phyloP scores from a whole-genome alignment of 2,113 vertebrate species.

The Myodes glareolus region DNA sequence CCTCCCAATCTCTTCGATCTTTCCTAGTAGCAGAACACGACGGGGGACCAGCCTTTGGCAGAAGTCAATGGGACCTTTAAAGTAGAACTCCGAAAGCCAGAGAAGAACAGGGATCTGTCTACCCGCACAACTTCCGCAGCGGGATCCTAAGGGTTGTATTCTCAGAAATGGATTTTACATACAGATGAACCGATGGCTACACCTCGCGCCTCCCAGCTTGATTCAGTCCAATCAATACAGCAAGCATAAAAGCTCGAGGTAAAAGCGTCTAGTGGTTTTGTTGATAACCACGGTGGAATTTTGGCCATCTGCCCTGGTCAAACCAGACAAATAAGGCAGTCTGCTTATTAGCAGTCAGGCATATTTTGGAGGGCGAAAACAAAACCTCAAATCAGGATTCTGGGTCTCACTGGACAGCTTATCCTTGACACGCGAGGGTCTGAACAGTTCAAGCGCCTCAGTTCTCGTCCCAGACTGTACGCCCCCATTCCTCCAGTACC shows the following conservation, averaged over 20 bases:
- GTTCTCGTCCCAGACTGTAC: not conserved
- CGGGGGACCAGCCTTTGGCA: slow-evolving; percentile 6
- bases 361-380: slow-evolving; percentile 17
- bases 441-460: not conserved
- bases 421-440: not conserved
- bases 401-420: not conserved
- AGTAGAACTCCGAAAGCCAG: not conserved
- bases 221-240: slow-evolving; percentile 64
- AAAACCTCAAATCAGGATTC: slow-evolving; percentile 20
- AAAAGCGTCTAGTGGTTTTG: slow-evolving; percentile 71
- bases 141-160: slow-evolving; percentile 1
- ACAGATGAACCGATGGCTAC: not conserved
- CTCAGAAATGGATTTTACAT: slow-evolving; percentile 60
- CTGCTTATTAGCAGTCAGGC: slow-evolving; percentile 47
- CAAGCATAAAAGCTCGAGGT: slow-evolving; percentile 49
- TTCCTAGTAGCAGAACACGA: not conserved
- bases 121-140: not conserved
- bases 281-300: slow-evolving; percentile 66
- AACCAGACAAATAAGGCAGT: slow-evolving; percentile 42
- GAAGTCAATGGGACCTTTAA: slow-evolving; percentile 23
- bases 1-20: not conserved
- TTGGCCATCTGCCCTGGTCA: slow-evolving; percentile 62
- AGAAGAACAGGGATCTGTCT: slow-evolving; percentile 40
- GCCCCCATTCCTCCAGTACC: not conserved
- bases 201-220: slow-evolving; percentile 36